These are phyloP conservation scores for Ophion costatus DNA, from an alignment of 2,888 invertebrate species.

Conservation along the genomic window DNA sequence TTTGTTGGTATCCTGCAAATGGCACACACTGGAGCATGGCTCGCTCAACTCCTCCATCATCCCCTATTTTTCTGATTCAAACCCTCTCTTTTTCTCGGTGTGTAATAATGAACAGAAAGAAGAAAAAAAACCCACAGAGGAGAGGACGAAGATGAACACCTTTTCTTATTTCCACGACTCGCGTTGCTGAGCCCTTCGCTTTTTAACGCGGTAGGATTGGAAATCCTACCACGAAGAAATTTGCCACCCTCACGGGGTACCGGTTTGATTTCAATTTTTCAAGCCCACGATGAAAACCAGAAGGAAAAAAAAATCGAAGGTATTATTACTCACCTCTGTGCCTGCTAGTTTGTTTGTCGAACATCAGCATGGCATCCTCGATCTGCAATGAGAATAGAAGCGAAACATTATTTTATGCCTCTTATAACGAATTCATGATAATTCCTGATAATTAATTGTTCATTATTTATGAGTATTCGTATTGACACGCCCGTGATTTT, in stretches of 20 bases:
- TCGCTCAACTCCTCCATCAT: conserved; percentile 28
- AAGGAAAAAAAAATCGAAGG: conserved; percentile 2
- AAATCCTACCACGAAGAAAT: neutral
- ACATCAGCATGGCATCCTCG: conserved; percentile 99
- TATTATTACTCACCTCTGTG: conserved; percentile 92
- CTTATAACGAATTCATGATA: neutral
- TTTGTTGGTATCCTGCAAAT: conserved; percentile 64
- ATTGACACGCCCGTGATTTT: no score
- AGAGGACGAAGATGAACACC: conserved; percentile 3
- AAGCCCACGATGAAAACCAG: conserved; percentile 7
- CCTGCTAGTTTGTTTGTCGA: conserved; percentile 99
- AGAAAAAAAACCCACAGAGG: neutral
- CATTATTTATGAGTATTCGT: no score
- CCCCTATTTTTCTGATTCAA: neutral
- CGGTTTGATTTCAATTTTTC: neutral
- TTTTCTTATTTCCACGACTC: conserved; percentile 41
- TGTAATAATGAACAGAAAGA: neutral
- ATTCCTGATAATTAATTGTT: neutral
- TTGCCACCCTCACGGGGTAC: neutral
- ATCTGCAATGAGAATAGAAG: conserved; percentile 91
- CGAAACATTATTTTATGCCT: conserved; percentile 3
- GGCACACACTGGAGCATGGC: conserved; percentile 40
- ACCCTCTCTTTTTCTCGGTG: neutral
- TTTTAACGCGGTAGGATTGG: conserved; percentile 48
- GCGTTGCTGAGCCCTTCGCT: conserved; percentile 10